Percentiles rank a stretch among this genome's conserved stretches.
Evolutionary conservation across 1,140 invertebrate genomes (phyloP).

Genomic region (Phenacoccus solenopsis): DNA sequence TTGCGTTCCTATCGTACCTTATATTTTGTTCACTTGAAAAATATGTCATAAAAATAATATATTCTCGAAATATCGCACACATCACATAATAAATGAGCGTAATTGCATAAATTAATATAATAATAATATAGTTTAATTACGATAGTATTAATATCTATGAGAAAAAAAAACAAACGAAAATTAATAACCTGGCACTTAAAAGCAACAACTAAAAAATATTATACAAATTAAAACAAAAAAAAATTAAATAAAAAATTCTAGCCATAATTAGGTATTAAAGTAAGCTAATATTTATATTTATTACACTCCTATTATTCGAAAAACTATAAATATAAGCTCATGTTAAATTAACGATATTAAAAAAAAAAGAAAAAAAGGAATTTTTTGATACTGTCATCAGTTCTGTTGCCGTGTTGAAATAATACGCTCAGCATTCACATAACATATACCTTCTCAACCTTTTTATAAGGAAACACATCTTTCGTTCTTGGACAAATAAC

Average conservation of each 20-base stretch:
- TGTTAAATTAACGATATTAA: neutral
- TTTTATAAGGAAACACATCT: constrained; percentile 73
- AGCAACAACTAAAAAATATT: neutral
- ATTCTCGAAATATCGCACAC: neutral
- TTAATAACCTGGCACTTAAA: neutral
- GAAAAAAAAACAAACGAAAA: neutral
- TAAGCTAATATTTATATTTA: neutral
- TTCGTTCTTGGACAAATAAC: constrained; percentile 86
- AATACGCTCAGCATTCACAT: constrained; percentile 49
- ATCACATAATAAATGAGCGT: constrained; percentile 11
- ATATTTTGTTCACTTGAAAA: too few relatives aligned
- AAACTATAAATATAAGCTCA: neutral
- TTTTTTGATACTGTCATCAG: constrained; percentile 10
- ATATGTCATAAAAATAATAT: too few relatives aligned
- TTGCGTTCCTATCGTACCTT: too few relatives aligned
- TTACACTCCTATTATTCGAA: neutral
- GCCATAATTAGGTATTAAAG: neutral
- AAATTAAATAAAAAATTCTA: neutral
- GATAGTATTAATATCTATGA: neutral
- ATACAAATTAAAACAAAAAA: neutral
- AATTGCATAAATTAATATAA: neutral
- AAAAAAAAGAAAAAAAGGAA: neutral
- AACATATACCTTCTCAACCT: constrained; percentile 89
- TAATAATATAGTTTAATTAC: constrained; percentile 9
- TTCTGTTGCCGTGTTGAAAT: constrained; percentile 4